phyloP scores from a whole-genome alignment of 2,888 invertebrate genomes.

The Hydroisotoma schaefferi region DNA sequence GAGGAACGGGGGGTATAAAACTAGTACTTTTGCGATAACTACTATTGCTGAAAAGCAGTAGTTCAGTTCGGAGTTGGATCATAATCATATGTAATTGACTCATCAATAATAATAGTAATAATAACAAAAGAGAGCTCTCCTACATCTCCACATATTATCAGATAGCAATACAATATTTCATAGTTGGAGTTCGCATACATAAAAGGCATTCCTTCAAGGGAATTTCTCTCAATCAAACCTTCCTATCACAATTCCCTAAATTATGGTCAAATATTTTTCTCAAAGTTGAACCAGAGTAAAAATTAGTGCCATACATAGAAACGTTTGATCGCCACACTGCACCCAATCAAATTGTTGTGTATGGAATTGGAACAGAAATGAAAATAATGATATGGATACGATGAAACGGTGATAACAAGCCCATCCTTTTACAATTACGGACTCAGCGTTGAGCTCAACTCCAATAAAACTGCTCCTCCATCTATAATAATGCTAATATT shows the following conservation, averaged over 20 bases:
- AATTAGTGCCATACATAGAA: slow-evolving; percentile 17
- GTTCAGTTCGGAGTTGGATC: background rate
- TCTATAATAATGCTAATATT: too few relatives aligned
- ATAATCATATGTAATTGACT: slow-evolving; percentile 4
- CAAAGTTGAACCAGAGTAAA: background rate
- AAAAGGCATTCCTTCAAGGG: background rate
- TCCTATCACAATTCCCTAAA: slow-evolving; percentile 20
- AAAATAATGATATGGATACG: background rate
- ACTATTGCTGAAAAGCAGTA: background rate
- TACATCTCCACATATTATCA: background rate
- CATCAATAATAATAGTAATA: slow-evolving; percentile 5
- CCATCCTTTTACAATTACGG: background rate
- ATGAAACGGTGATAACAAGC: background rate
- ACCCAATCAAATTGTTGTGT: slow-evolving; percentile 1
- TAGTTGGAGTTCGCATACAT: background rate
- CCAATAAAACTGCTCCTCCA: too few relatives aligned
- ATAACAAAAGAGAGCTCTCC: background rate
- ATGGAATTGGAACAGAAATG: slow-evolving; percentile 2
- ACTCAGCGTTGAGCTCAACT: too few relatives aligned
- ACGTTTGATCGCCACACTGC: background rate
- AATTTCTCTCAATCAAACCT: slow-evolving; percentile 17
- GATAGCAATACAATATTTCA: background rate
- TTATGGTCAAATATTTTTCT: slow-evolving; percentile 27
- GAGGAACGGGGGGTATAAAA: background rate
- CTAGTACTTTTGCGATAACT: too few relatives aligned